These are phyloP conservation scores for Thaumatotibia leucotreta DNA, from an alignment of 1,140 invertebrate species.

Conservation along the genomic window DNA sequence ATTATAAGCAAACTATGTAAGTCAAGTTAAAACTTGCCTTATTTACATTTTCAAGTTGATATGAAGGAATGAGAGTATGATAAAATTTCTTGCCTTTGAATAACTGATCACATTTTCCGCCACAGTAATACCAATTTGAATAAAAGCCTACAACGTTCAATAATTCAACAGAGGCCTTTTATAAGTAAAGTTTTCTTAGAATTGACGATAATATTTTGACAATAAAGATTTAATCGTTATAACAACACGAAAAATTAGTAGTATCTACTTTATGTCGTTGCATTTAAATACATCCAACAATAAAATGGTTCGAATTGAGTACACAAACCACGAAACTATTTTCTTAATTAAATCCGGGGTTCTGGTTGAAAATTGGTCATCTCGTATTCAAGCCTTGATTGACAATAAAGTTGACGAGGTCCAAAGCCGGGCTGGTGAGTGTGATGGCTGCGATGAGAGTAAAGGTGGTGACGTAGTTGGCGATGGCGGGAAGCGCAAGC, in stretches of 20 bases:
- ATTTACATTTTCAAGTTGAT: constrained; percentile 2
- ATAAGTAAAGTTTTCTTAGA: not conserved
- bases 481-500: constrained; percentile 22
- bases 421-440: constrained; percentile 15
- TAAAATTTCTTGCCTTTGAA: not conserved
- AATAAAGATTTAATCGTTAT: constrained; percentile 21
- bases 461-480: constrained; percentile 20
- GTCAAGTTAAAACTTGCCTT: not conserved
- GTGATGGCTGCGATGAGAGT: constrained; percentile 16
- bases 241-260: constrained; percentile 8
- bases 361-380: constrained; percentile 28
- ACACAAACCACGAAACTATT: not conserved
- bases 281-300: constrained; percentile 38
- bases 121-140: not conserved
- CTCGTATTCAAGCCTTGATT: constrained; percentile 16
- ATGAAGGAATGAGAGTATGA: not conserved
- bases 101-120: not conserved
- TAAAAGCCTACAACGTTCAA: not conserved
- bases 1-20: not conserved
- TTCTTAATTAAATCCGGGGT: not conserved
- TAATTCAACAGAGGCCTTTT: constrained; percentile 1
- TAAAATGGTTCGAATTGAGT: constrained; percentile 9
- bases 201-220: constrained; percentile 18
- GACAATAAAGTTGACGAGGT: not conserved
- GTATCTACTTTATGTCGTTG: constrained; percentile 35